Base-by-base conservation (phyloP, 1,140 invertebrate genomes). In the Megathymus violae region DNA sequence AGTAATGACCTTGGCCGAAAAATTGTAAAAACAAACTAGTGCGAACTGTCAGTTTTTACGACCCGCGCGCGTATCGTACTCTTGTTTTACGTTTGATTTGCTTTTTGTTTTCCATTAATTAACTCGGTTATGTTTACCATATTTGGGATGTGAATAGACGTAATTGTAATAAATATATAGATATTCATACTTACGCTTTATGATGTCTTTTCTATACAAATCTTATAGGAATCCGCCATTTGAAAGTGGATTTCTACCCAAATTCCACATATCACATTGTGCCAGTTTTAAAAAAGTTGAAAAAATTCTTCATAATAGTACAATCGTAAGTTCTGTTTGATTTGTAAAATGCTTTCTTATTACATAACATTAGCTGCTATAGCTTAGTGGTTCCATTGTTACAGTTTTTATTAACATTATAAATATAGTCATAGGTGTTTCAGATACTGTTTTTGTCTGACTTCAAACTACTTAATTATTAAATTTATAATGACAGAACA, bases 191-290 rank as follows among this genome's bases (percentile, higher is more conserved):
- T 15, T 54, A 4, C 59, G 38, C 47, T 41, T 16, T 15, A 59
- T 25, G 11, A 82, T 83, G 76, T 79, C 80, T 5, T 88, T 89
- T 67, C 51, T 90, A n/a, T 90, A 88, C 48, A 86, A 83, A 67
- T 73, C 83, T 1, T 87, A 77, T 56, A 83, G 74, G 64, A 86
- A 80, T 14, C 74, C 82, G 0, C 84, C 82, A 1, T 87, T 89
- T 50, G 71, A 79, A 14, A 78, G 60, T 60, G 85, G 82, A 19
- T 86, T 86, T 54, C 58, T 81, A 0, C 85, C 86, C 10, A 72
- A 84, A 27, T 56, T 84, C 6, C 62, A 58, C 17, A 68, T 80
- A 13, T 63, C 64, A 2, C 43, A 64, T 17, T 62, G 64, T 41
- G 41, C 73, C 6, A 70, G 69, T 68, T 68, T 74, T 47, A 78